These are phyloP conservation scores for Lota lota DNA, from an alignment of 2,113 vertebrate genomes.

Conservation along the genomic window DNA sequence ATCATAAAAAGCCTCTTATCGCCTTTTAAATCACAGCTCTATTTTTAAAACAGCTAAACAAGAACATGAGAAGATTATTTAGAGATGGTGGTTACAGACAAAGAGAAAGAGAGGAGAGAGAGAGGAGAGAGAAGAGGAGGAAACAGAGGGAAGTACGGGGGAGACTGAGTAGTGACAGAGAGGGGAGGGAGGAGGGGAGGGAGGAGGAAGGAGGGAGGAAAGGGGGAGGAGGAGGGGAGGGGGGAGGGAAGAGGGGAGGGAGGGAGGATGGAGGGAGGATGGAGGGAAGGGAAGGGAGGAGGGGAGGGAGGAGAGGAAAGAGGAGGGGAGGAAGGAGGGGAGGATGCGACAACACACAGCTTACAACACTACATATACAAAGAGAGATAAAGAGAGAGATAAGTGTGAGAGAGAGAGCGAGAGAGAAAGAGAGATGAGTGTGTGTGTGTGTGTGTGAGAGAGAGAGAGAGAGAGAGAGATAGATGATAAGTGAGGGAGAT, in stretches of 20 bases:
- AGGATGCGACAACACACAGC: background rate
- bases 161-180: background rate
- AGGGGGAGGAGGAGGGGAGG: background rate
- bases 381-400: no score
- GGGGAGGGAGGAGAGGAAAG: background rate
- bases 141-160: background rate
- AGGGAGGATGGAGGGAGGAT: background rate
- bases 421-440: no score
- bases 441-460: no score
- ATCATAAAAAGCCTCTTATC: no score
- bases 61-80: no score
- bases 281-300: background rate
- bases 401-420: background rate
- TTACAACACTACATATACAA: background rate
- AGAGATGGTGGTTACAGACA: no score
- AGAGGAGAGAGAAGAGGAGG: constrained; percentile 3
- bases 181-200: background rate
- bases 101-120: background rate
- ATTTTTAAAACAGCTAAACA: no score
- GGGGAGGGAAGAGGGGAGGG: background rate
- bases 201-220: background rate
- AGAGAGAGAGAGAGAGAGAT: no score
- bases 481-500: background rate
- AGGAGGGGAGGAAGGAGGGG: background rate
- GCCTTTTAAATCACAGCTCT: no score